Evolutionary conservation across 2,113 vertebrate genomes (phyloP).

Genomic region (Lichenostomus cassidix): DNA sequence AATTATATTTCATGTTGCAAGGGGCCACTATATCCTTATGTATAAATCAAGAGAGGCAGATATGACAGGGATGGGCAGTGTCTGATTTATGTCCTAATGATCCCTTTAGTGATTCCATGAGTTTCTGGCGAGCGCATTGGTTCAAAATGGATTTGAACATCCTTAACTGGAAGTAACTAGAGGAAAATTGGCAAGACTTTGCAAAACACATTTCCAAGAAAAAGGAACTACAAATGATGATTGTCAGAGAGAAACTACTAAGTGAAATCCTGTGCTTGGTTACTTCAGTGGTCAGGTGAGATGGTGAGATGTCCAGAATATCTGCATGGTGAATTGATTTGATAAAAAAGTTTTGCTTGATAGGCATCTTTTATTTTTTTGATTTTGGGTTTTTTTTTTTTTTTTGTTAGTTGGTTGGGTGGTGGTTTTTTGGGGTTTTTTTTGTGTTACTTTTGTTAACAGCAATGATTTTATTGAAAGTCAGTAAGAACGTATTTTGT

Average conservation of each 20-base stretch:
- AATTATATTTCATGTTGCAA: not conserved
- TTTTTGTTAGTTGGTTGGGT: not conserved
- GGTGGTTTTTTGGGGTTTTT: too few relatives aligned
- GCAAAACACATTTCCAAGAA: not conserved
- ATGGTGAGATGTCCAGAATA: not conserved
- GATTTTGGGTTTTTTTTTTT: accelerated
- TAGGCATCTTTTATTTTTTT: not conserved
- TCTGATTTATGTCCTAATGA: not conserved
- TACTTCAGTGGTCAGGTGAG: not conserved
- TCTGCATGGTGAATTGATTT: not conserved
- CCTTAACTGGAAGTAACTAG: not conserved
- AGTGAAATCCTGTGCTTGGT: not conserved
- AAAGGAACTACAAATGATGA: not conserved
- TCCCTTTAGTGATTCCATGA: not conserved
- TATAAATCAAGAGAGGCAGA: not conserved
- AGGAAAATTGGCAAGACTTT: not conserved
- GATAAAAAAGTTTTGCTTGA: not conserved
- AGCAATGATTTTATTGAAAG: not conserved
- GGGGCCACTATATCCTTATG: not conserved
- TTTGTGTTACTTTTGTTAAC: not conserved
- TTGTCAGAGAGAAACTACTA: not conserved
- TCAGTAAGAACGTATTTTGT: not conserved
- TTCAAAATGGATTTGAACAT: not conserved
- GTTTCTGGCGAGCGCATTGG: not conserved
- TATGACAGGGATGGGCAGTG: not conserved